These are phyloP conservation scores for Lycocerus yunnanus DNA, from an alignment of 2,888 invertebrate species.

Conservation along the genomic window DNA sequence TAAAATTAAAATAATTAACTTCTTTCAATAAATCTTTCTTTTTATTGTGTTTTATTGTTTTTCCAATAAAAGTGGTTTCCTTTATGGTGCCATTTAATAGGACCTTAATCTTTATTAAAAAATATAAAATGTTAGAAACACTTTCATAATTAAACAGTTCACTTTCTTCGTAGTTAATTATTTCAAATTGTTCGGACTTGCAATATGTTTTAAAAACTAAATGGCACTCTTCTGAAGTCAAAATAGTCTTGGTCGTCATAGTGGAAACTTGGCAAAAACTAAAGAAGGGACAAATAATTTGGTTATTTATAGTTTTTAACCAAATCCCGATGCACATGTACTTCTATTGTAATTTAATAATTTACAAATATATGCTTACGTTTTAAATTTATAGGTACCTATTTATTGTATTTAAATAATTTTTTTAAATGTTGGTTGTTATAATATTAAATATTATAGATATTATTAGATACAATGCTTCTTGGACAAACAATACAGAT, in stretches of 20 bases:
- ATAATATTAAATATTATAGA: too few species aligned
- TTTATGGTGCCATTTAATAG: background rate
- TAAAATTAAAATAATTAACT: background rate
- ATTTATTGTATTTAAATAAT: too few species aligned
- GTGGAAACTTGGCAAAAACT: slow-evolving; percentile 20
- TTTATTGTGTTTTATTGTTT: background rate
- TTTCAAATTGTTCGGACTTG: slow-evolving; percentile 6
- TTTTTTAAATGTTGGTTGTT: too few species aligned
- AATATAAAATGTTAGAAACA: background rate
- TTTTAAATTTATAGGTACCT: too few species aligned
- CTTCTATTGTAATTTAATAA: too few species aligned
- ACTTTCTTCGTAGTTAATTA: slow-evolving; percentile 8
- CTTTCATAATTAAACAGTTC: background rate
- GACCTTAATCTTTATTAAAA: background rate
- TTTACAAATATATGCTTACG: too few species aligned
- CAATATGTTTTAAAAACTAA: slow-evolving; percentile 5
- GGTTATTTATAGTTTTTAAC: background rate
- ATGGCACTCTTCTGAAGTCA: background rate
- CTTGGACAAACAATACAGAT: too few species aligned
- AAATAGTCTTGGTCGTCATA: background rate
- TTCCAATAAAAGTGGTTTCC: background rate
- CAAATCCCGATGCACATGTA: too few species aligned
- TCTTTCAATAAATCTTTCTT: background rate
- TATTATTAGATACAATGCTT: too few species aligned
- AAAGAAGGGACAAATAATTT: background rate